Percentiles rank a stretch among this genome's conserved stretches.
These are phyloP conservation scores for Gobio gobio DNA, from an alignment of 2,113 vertebrate species.

Conservation along the genomic window DNA sequence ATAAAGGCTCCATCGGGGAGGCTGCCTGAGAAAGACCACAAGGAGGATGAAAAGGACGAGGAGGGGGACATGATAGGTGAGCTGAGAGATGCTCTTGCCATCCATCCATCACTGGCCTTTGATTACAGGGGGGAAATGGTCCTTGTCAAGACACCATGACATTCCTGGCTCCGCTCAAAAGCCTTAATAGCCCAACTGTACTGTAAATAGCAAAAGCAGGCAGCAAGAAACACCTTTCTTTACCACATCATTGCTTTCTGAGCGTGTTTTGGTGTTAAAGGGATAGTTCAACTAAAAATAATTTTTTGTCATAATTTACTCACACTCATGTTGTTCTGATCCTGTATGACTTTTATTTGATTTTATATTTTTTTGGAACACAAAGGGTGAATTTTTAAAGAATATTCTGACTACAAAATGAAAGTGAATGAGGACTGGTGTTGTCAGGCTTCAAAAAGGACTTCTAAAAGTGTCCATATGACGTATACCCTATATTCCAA, in stretches of 20 bases:
- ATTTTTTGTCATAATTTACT: not conserved
- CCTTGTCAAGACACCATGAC: constrained; percentile 36
- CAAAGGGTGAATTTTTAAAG: not conserved
- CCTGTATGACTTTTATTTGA: not conserved
- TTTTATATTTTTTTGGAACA: too few species aligned
- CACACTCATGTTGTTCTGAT: not conserved
- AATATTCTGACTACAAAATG: not conserved
- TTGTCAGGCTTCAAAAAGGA: not conserved
- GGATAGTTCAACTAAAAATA: not conserved
- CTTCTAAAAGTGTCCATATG: not conserved
- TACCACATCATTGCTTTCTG: not conserved
- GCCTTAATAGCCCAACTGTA: not conserved
- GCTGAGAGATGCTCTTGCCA: constrained; percentile 24
- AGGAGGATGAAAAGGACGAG: constrained; percentile 8
- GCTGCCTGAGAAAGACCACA: not conserved
- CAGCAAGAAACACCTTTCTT: not conserved
- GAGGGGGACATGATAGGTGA: not conserved
- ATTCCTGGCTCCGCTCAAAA: not conserved
- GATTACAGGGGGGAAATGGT: not conserved
- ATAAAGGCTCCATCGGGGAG: constrained; percentile 50
- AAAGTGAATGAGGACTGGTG: not conserved
- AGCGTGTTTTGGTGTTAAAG: not conserved
- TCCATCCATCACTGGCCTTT: constrained; percentile 7
- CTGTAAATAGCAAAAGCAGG: not conserved
- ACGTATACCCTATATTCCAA: not conserved